These are phyloP conservation scores for Euzophera pinguis DNA, from an alignment of 2,888 invertebrate genomes.

Conservation along the genomic window DNA sequence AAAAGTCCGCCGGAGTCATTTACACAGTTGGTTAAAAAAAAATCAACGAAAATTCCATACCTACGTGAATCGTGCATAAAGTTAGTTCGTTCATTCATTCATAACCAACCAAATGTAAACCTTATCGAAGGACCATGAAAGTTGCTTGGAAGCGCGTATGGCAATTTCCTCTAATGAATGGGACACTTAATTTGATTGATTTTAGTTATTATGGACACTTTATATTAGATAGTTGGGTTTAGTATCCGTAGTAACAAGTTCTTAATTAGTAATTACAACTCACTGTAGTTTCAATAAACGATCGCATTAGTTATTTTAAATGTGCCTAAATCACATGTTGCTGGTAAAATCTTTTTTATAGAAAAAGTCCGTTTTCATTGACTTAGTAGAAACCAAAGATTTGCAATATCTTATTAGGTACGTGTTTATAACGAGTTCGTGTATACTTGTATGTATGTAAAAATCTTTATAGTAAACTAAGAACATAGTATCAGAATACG, in stretches of 20 bases:
- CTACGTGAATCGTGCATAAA: not conserved
- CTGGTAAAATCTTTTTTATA: not conserved
- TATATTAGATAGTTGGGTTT: conserved; percentile 3
- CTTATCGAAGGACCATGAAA: conserved; percentile 11
- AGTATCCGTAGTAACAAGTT: conserved; percentile 6
- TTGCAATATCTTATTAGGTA: too few relatives aligned
- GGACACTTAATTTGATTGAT: conserved; percentile 17
- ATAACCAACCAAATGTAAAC: not conserved
- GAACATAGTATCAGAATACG: too few relatives aligned
- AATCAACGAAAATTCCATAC: too few relatives aligned
- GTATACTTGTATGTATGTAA: too few relatives aligned
- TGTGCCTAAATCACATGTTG: not conserved
- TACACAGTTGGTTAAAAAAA: too few relatives aligned
- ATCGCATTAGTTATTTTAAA: not conserved
- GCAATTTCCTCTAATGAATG: conserved; percentile 20
- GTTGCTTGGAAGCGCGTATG: conserved; percentile 6
- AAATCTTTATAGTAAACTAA: too few relatives aligned
- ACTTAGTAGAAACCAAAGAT: too few relatives aligned
- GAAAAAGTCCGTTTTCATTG: not conserved
- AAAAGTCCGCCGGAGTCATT: too few relatives aligned
- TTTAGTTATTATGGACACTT: conserved; percentile 1
- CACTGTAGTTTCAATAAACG: not conserved
- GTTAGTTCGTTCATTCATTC: not conserved
- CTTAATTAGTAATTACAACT: not conserved
- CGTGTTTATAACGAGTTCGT: too few relatives aligned